Base-by-base conservation (phyloP, 2,113 vertebrate genomes). In the Nesogale talazaci region DNA sequence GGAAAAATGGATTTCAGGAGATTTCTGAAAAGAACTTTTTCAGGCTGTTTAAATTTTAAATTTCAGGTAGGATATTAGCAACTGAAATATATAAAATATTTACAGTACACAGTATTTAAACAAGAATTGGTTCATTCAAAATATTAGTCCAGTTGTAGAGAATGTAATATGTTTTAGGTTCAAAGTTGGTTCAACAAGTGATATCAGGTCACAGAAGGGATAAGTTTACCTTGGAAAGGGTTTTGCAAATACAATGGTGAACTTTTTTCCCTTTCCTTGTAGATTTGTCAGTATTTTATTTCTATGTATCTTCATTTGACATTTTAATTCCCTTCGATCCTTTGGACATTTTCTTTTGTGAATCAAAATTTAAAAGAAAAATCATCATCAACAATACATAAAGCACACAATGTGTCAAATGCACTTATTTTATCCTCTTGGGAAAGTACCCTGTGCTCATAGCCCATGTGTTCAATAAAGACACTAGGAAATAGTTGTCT, bases 281-380 rank as follows among this genome's bases (percentile, higher is more conserved):
- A 42, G 42, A 65, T 52, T 90, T 63, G 20, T 6, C 38, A 22
- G 75, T 63, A 78, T 90, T 70, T 34, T 22, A 81, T 38, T 27
- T 72, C 22, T 34, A 3, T 1, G 8, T 88, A 36, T 93, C 91
- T 93, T 80, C n/a, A n/a, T 7, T 14, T 70, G 70, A 65, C 16
- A 78, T 86, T 83, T 83, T 27, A 19, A 61, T 94, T 65, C 42
- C 82, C 38, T 88, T 94, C 52, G 94, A 72, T n/a, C 9, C 83
- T 77, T 4, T 89, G 23, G 40, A 67, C 46, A 12, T 61, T 92
- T 27, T 63, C 19, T 34, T 93, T 83, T 83, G 65, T 74, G 14
- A 82, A 36, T 63, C 14, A 46, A 77, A 9, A n/a, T 65, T 8
- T 46, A 20, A 38, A 11, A n/a, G 57, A 77, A 31, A 27, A 65